Conservation (phyloP, 2,888 invertebrate species). For the Sinhomidia bicolor region DNA sequence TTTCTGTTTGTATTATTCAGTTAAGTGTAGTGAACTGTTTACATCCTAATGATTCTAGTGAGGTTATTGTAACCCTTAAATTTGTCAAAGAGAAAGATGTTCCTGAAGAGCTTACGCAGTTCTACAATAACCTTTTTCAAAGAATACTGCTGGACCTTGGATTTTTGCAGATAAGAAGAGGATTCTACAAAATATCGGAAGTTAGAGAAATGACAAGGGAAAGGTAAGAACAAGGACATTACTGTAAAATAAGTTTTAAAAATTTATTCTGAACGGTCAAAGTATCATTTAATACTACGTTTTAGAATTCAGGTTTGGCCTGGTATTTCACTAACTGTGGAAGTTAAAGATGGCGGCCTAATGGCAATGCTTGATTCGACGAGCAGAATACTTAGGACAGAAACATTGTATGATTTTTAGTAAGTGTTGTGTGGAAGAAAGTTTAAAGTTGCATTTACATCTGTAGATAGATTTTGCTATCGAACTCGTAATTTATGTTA, state of each 20-base stretch:
- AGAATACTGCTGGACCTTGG: conserved; percentile 90
- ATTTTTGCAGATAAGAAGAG: conserved; percentile 89
- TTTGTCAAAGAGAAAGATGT: conserved; percentile 85
- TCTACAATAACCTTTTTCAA: conserved; percentile 92
- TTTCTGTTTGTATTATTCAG: not conserved
- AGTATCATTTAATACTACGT: too few species aligned
- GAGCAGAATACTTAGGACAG: conserved; percentile 90
- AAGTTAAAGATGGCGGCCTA: conserved; percentile 93
- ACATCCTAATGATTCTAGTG: not conserved
- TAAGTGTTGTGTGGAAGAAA: not conserved
- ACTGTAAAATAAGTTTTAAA: too few species aligned
- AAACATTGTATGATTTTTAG: conserved; percentile 85
- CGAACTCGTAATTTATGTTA: too few species aligned
- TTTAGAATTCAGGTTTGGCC: conserved; percentile 93
- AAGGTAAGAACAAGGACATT: conserved; percentile 82
- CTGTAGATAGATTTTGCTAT: too few species aligned
- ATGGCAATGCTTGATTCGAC: conserved; percentile 93
- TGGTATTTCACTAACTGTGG: conserved; percentile 93
- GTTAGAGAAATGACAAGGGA: conserved; percentile 83
- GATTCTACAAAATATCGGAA: conserved; percentile 88
- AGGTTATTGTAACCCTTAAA: conserved; percentile 82
- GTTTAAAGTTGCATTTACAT: too few species aligned
- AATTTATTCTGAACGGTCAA: too few species aligned
- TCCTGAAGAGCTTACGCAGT: conserved; percentile 86
- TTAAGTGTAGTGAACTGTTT: not conserved